A percentile compares a stretch with the other conserved stretches of the same genome.
These are phyloP conservation scores for Orchestia grillus DNA, from an alignment of 1,140 invertebrate species.

Conservation along the genomic window DNA sequence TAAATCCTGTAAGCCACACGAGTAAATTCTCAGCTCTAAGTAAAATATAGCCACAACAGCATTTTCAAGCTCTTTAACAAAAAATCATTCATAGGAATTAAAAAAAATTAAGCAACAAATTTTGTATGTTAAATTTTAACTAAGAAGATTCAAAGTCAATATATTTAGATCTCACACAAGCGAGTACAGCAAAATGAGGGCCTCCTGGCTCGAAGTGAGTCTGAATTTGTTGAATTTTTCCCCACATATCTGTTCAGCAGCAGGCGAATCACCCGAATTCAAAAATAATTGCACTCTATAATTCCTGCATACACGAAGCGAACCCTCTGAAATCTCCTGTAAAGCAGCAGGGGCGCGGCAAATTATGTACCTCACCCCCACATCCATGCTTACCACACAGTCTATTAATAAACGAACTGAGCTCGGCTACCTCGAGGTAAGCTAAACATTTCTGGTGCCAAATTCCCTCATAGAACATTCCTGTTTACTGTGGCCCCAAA, in stretches of 20 bases:
- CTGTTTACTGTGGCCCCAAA: neutral
- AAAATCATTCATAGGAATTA: neutral
- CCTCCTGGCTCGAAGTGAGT: neutral
- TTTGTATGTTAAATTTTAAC: no score
- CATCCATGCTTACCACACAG: neutral
- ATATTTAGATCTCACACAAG: neutral
- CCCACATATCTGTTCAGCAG: neutral
- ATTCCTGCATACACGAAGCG: neutral
- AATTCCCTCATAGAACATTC: neutral
- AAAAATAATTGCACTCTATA: neutral
- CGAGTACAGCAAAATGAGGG: neutral
- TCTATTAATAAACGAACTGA: conserved; percentile 23
- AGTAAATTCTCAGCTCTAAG: neutral
- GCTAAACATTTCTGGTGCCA: conserved; percentile 21
- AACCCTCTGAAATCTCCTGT: neutral
- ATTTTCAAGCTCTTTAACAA: neutral
- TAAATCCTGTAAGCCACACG: neutral
- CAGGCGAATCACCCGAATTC: neutral
- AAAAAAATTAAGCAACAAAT: no score
- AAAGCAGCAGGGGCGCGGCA: neutral
- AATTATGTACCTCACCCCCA: neutral
- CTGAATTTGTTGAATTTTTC: neutral
- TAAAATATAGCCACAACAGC: neutral
- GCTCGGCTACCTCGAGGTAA: neutral
- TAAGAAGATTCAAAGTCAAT: neutral